Evolutionary conservation across 2,113 vertebrate species (phyloP), one percentile per base, ranked within the genome.

Genomic region (Oreochromis aureus): DNA sequence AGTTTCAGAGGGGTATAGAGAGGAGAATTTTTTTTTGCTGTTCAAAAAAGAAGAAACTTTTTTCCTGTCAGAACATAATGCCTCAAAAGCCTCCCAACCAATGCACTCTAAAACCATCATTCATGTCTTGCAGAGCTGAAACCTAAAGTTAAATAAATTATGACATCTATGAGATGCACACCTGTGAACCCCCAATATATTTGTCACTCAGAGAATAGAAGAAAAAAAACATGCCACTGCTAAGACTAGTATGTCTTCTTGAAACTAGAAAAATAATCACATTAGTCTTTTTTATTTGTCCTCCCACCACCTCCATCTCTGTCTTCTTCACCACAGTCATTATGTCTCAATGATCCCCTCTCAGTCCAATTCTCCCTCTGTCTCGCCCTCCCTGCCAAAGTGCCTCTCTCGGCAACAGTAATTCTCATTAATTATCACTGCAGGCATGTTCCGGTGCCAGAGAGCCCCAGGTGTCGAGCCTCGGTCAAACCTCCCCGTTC

Each of bases 361-460:
- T 79, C 69, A 84, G 63, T 83, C 80, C 63, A 55, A n/a, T 69
- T 87, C 13, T 39, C 82, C 73, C n/a, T 66, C 24, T 44, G 55
- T 55, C 80, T 86, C 19, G 2, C 39, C 61, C 85, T 84, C 85
- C 11, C 84, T 91, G 83, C 81, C 90, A 89, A 89, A 91, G 89
- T 83, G 87, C 81, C 87, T 87, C 89, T 91, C 82, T 81, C 59
- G 13, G 86, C 81, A 84, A 86, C 69, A 63, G 66, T 94, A 93
- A 94, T 92, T 91, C 78, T 87, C 89, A 90, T 92, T 93, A 93
- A 94, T 94, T 93, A 92, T 92, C 86, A 73, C 88, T 87, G 86
- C 89, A 86, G 88, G 90, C 88, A 58, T 91, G 89, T 90, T 92
- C 78, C 81, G 39, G 84, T 81, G 83, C 89, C 92, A 87, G 87